Evolutionary conservation across 2,888 invertebrate species (phyloP).

Genomic region (Drosophila planitibia): DNA sequence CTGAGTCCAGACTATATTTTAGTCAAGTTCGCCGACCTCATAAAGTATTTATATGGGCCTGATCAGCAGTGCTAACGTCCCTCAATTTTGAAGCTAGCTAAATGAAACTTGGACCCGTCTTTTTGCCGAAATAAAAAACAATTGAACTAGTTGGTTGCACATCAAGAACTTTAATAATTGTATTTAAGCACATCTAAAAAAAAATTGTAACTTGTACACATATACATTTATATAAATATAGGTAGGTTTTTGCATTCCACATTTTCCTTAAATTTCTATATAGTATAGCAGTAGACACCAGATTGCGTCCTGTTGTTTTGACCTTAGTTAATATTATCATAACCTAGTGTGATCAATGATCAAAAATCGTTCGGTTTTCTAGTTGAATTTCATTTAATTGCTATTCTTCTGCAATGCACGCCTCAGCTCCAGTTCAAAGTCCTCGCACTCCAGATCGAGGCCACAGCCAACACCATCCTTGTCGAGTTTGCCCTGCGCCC

Average conservation of each 20-base stretch:
- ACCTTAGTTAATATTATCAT: neutral
- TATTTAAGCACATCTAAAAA: constrained; percentile 64
- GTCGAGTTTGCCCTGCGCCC: constrained; percentile 66
- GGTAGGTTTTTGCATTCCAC: constrained; percentile 17
- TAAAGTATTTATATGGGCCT: neutral
- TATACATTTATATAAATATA: constrained; percentile 33
- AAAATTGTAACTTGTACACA: constrained; percentile 39
- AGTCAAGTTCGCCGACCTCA: neutral
- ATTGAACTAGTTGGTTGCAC: constrained; percentile 24
- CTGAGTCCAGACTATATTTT: neutral
- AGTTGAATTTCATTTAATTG: constrained; percentile 28
- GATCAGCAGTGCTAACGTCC: neutral
- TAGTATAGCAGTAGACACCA: constrained; percentile 53
- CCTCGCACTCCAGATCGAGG: constrained; percentile 46
- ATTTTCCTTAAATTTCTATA: constrained; percentile 30
- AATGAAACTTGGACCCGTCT: neutral
- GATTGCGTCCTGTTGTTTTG: constrained; percentile 6
- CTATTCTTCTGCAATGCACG: constrained; percentile 36
- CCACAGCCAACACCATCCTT: constrained; percentile 32
- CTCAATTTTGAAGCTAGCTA: neutral
- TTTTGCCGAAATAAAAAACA: neutral
- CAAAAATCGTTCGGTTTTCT: constrained; percentile 13
- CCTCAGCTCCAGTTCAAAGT: constrained; percentile 64
- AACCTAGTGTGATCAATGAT: constrained; percentile 5
- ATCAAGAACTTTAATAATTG: constrained; percentile 65